phyloP scores from a whole-genome alignment of 2,113 vertebrate species.

The Notothenia rossii region DNA sequence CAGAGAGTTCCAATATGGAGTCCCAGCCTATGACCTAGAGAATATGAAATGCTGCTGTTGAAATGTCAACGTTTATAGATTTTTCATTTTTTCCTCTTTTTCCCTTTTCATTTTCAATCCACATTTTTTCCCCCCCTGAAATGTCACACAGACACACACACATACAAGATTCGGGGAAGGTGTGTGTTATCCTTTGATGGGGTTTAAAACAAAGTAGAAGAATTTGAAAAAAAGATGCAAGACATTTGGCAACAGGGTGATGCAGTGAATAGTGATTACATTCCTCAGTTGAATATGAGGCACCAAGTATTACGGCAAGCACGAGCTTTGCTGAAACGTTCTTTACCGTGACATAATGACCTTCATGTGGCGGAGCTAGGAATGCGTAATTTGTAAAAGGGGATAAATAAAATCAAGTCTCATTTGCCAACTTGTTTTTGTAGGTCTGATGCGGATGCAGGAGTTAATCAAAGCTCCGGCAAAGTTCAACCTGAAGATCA shows the following conservation, averaged over 20 bases:
- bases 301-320: neutral
- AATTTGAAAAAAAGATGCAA: neutral
- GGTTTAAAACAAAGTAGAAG: slow-evolving; percentile 9
- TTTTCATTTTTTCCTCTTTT: slow-evolving; percentile 4
- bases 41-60: slow-evolving; percentile 35
- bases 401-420: neutral
- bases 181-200: neutral
- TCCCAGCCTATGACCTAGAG: neutral
- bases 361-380: neutral
- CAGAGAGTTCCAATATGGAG: slow-evolving; percentile 2
- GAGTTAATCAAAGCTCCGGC: slow-evolving; percentile 99
- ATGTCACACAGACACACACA: slow-evolving; percentile 47
- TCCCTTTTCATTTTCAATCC: slow-evolving; percentile 12
- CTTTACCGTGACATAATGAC: neutral
- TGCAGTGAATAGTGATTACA: neutral
- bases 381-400: neutral
- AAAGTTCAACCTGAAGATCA: slow-evolving; percentile 95
- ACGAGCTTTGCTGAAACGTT: neutral
- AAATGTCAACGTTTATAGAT: slow-evolving; percentile 72
- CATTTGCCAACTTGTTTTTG: slow-evolving; percentile 46
- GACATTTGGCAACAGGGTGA: neutral
- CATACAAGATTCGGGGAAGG: neutral
- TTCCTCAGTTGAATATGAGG: neutral
- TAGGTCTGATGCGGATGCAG: slow-evolving; percentile 97
- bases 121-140: slow-evolving; percentile 39